A percentile compares a stretch with the other conserved stretches of the same genome.
Conservation (phyloP, 2,797 vertebrate genomes). For the Gymnoscopelus braueri region DNA sequence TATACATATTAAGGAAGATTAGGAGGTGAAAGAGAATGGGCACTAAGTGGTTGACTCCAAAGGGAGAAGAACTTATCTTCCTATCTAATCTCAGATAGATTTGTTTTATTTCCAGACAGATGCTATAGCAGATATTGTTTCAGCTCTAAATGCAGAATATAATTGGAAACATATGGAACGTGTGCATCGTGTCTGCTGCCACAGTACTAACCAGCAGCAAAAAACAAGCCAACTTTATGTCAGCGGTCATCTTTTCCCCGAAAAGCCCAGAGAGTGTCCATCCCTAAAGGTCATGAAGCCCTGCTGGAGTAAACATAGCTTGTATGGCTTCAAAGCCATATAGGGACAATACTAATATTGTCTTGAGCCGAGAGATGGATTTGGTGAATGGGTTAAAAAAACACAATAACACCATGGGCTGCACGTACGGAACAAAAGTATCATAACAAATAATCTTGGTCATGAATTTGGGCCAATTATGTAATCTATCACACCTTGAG, state of each 20-base stretch:
- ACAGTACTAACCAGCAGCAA: background rate
- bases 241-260: constrained; percentile 9
- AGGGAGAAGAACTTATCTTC: constrained; percentile 11
- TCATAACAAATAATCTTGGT: too few species aligned
- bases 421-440: too few species aligned
- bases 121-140: constrained; percentile 21
- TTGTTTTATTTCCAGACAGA: constrained; percentile 15
- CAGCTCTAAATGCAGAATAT: background rate
- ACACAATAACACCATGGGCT: too few species aligned
- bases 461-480: too few species aligned
- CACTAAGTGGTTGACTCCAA: background rate
- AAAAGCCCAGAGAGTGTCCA: background rate
- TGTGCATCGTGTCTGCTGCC: constrained; percentile 11
- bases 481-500: too few species aligned
- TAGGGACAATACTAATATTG: too few species aligned
- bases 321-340: background rate
- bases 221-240: background rate
- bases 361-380: too few species aligned
- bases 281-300: constrained; percentile 1
- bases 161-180: constrained; percentile 38
- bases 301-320: background rate
- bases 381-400: too few species aligned
- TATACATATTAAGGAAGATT: background rate
- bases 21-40: background rate
- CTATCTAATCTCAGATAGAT: background rate